phyloP scores from a whole-genome alignment of 2,888 invertebrate species.

The Noctua fimbriata region DNA sequence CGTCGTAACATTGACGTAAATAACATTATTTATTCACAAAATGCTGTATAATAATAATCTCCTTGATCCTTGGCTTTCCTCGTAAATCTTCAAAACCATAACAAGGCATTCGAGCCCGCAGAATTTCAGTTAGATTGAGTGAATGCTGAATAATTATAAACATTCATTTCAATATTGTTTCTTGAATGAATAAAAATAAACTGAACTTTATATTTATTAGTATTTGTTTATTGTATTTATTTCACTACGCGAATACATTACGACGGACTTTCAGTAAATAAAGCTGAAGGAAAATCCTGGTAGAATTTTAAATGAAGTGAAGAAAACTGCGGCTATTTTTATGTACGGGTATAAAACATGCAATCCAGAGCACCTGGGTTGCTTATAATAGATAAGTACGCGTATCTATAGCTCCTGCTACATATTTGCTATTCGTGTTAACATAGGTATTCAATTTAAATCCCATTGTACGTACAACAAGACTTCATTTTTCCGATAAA shows the following conservation, averaged over 20 bases:
- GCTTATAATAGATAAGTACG: neutral
- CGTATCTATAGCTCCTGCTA: no score
- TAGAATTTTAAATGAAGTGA: slow-evolving; percentile 22
- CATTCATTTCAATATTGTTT: slow-evolving; percentile 31
- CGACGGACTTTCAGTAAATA: slow-evolving; percentile 1
- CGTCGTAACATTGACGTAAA: slow-evolving; percentile 29
- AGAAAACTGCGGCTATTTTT: slow-evolving; percentile 18
- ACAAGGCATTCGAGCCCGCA: slow-evolving; percentile 50
- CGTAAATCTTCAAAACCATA: slow-evolving; percentile 56
- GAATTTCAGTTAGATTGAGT: slow-evolving; percentile 43
- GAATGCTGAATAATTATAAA: slow-evolving; percentile 32
- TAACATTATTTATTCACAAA: slow-evolving; percentile 56
- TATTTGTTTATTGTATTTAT: slow-evolving; percentile 3
- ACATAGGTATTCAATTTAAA: neutral
- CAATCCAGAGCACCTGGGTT: slow-evolving; percentile 7
- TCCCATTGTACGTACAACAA: neutral
- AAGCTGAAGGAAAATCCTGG: neutral
- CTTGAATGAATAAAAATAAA: slow-evolving; percentile 15
- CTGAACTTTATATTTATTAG: neutral
- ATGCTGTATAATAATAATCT: slow-evolving; percentile 49
- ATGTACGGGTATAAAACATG: slow-evolving; percentile 3
- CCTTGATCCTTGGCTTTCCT: slow-evolving; percentile 47
- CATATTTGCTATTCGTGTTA: slow-evolving; percentile 11
- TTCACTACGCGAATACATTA: neutral
- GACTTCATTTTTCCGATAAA: neutral